phyloP scores from a whole-genome alignment of 2,113 vertebrate species.

The Camelus bactrianus region DNA sequence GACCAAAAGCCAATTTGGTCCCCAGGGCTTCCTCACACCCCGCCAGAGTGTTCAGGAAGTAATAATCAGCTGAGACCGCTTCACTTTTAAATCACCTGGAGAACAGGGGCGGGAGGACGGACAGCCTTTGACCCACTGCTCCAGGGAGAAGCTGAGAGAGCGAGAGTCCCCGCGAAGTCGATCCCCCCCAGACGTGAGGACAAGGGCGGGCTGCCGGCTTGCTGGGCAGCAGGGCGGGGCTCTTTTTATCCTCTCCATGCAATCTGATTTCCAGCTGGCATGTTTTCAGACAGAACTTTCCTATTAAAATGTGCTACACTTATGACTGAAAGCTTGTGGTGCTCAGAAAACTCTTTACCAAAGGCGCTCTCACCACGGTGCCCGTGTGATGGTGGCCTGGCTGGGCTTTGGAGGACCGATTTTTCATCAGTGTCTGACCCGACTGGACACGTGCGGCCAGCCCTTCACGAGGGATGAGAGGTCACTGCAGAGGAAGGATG shows the following conservation, averaged over 20 bases:
- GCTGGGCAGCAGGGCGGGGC: neutral
- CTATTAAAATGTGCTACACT: neutral
- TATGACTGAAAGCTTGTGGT: neutral
- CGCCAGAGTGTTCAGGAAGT: neutral
- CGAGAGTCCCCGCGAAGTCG: accelerated
- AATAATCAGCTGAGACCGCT: neutral
- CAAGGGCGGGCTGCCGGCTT: accelerated
- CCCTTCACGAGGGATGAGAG: accelerated
- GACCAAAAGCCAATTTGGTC: accelerated
- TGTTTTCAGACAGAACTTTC: neutral
- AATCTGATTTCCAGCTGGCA: neutral
- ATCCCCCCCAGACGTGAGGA: accelerated
- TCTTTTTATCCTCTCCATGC: neutral
- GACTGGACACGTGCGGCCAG: neutral
- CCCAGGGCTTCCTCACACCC: neutral
- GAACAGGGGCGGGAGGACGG: neutral
- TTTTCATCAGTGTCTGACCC: too few species aligned
- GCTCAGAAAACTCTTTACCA: neutral
- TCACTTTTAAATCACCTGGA: neutral
- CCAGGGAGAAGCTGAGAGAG: neutral
- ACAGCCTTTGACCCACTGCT: neutral
- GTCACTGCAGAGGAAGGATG: neutral
- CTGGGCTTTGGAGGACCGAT: neutral
- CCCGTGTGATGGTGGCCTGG: accelerated
- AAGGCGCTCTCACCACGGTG: neutral